Percentiles rank a stretch among this genome's conserved stretches.
These are phyloP conservation scores for Nomada flava DNA, from an alignment of 2,888 invertebrate species.

Conservation along the genomic window DNA sequence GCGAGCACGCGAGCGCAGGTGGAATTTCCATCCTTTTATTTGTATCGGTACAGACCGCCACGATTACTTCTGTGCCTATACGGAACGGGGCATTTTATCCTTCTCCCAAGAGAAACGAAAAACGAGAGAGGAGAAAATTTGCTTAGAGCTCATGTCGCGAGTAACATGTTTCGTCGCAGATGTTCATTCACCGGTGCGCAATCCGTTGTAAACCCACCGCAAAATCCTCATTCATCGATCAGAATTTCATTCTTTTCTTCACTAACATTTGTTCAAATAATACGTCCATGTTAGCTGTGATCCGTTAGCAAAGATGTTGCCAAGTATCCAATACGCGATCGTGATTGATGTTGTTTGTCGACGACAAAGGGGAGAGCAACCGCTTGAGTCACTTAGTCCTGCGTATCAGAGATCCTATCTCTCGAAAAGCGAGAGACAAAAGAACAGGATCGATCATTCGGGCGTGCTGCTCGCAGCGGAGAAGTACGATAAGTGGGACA, in stretches of 20 bases:
- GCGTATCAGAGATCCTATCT: slow-evolving; percentile 19
- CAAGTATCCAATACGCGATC: slow-evolving; percentile 65
- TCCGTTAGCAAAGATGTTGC: slow-evolving; percentile 64
- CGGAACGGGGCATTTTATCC: slow-evolving; percentile 21
- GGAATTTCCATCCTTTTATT: slow-evolving; percentile 22
- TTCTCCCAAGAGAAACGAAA: background rate
- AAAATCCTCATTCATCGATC: slow-evolving; percentile 39
- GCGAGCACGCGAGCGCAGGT: slow-evolving; percentile 2
- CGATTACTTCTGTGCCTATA: slow-evolving; percentile 32
- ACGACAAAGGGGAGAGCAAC: background rate
- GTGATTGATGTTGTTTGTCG: slow-evolving; percentile 73
- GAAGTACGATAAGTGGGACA: slow-evolving; percentile 61
- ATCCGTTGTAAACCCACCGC: background rate
- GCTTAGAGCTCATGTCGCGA: background rate
- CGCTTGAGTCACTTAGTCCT: slow-evolving; percentile 32
- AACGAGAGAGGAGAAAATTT: background rate
- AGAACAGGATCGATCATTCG: slow-evolving; percentile 35
- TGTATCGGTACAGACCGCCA: slow-evolving; percentile 2
- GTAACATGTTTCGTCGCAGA: slow-evolving; percentile 32
- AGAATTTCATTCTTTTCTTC: slow-evolving; percentile 31
- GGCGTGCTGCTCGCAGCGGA: slow-evolving; percentile 20
- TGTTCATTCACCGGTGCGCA: slow-evolving; percentile 37
- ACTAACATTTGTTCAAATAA: slow-evolving; percentile 15
- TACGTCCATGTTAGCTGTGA: slow-evolving; percentile 7
- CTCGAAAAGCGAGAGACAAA: slow-evolving; percentile 34